Evolutionary conservation across 2,888 invertebrate genomes (phyloP), one percentile per base, ranked within the genome.

Genomic region (Brenthis hecate): DNA sequence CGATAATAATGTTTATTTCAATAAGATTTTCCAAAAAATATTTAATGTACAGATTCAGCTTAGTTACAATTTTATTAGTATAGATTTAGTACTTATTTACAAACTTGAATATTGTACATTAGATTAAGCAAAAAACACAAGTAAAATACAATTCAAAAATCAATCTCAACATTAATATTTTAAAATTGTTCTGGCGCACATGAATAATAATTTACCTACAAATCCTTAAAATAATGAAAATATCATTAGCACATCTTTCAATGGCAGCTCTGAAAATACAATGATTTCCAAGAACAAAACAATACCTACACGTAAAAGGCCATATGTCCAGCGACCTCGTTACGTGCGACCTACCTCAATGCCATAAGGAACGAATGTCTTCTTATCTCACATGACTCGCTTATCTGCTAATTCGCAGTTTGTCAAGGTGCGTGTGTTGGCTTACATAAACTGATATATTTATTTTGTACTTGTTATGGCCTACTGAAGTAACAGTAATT

Each of bases 271-370:
- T 50, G n/a, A 50, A 65, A 36, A 54, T 19, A 36, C 56, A 56
- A 8, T 43, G 4, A 50, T 16, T 43, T 67, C 36, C 50, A 14
- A 51, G 36, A 64, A 16, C 56, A 13, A 55, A 56, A 36, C 23
- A 36, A 36, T 61, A 36, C 36, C 13, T 3, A 55, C 2, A 36
- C 3, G 23, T 16, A 32, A 61, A 48, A 48, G 28, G 23, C 32
- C n/a, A 60, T 19, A n/a, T 43, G 61, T 67, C 51, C 56, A 68
- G 55, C 56, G 57, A 47, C 70, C 68, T 71, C 65, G 68, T 50
- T 54, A 23, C 56, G 68, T 64, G 55, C 51, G 73, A 73, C 73
- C 73, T 73, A 66, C 74, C 74, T 66, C 74, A 74, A 72, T 69
- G 71, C 69, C 64, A 58, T 53, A 32, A 57, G 55, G 36, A 68